phyloP scores from a whole-genome alignment of 2,113 vertebrate species.

The Sinocyclocheilus grahami region DNA sequence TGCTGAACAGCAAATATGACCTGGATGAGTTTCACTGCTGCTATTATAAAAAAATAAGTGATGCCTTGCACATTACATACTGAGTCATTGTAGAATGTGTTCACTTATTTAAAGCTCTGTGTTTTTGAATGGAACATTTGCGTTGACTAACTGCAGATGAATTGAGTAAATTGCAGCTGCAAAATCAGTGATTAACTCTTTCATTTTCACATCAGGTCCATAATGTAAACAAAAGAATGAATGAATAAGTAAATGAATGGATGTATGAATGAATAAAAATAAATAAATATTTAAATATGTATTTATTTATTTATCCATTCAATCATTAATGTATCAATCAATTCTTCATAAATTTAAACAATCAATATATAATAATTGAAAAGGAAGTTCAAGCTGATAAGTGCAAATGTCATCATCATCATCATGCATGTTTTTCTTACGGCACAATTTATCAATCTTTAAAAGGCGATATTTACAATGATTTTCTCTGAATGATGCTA shows the following conservation, averaged over 20 bases:
- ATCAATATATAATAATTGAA: not conserved
- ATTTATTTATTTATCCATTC: not conserved
- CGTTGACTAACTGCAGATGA: not conserved
- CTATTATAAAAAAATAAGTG: not conserved
- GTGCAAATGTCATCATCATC: not conserved
- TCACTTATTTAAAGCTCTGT: not conserved
- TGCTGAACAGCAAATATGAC: not conserved
- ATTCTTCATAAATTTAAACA: not conserved
- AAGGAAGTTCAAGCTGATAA: not conserved
- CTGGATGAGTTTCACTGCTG: conserved; percentile 1
- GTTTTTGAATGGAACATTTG: conserved; percentile 1
- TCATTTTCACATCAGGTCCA: not conserved
- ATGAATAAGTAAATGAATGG: not conserved
- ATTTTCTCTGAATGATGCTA: not conserved
- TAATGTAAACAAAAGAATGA: not conserved
- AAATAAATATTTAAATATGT: not conserved
- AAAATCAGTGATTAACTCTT: not conserved
- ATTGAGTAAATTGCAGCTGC: not conserved
- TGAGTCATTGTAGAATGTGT: not conserved
- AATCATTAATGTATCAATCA: not conserved
- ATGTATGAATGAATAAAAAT: not conserved
- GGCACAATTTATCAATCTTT: no score
- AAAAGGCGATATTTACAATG: not conserved
- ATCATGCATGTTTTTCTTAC: not conserved
- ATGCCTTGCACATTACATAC: not conserved